Evolutionary conservation across 2,888 invertebrate species (phyloP), one percentile per base, ranked within the genome.

Genomic region (Ectemnius continuus): DNA sequence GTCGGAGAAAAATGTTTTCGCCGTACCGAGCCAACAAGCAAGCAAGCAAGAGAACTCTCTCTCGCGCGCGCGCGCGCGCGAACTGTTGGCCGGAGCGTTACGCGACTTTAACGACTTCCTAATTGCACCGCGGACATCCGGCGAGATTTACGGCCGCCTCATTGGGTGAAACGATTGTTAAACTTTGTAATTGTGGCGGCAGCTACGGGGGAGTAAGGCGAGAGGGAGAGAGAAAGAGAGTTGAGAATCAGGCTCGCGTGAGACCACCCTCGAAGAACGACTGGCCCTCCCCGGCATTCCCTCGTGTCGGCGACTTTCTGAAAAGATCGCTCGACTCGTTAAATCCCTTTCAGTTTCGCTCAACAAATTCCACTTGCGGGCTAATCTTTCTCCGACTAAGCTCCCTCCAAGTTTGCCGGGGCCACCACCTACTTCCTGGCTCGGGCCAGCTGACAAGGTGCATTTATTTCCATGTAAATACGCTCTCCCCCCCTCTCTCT

Each of bases 381-480:
- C 16, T 20, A 23, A 45, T 70, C 18, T 57, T 59, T 69, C 69
- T 4, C n/a, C 62, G 4, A 48, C 48, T 61, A 23, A 52, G 28
- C 18, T 28, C 46, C 14, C 16, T 16, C 23, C 23, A 23, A 23
- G 23, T 23, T 23, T 23, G 23, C 23, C 23, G 3, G 2, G 23
- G 23, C 23, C 23, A 20, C 20, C 20, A 23, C 23, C 23, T 23
- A 23, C 23, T 23, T 23, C 23, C 23, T 23, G 23, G 23, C 23
- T 23, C 23, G 3, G 23, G 23, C 23, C 23, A 23, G 65, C 60
- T 14, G 67, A 73, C 77, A 71, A 80, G 80, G 77, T 80, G 80
- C 78, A 78, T 75, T 80, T 80, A 80, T 80, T 80, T 80, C 78
- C 80, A 80, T 80, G 80, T 80, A 80, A 80, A 80, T 80, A 80